Evolutionary conservation across 2,888 invertebrate genomes (phyloP), one percentile per base, ranked within the genome.

Genomic region (Epirrita christyi): DNA sequence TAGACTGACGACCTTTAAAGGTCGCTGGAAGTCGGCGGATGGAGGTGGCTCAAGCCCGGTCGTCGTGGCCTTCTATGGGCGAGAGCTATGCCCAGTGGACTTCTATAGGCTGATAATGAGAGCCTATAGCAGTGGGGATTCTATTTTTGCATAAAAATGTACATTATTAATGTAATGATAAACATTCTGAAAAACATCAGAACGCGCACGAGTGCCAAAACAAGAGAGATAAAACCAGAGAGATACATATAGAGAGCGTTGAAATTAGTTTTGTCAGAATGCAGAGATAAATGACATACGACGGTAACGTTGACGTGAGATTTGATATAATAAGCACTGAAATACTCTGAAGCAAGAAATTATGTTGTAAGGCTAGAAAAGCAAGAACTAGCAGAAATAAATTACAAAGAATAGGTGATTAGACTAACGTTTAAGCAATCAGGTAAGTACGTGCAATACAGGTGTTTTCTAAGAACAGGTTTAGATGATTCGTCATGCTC

Each of bases 211-310:
- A 68, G 68, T 79, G 80, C 79, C 78, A 78, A 80, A 73, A 72
- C 74, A 64, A 68, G 71, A 71, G 64, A 21, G 21, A 21, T 63
- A 67, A 61, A 63, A 63, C 61, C 61, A 61, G 63, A 63, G 60
- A 69, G 72, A 2, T 21, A 57, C 66, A 67, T 66, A 68, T 59
- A 59, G 49, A 45, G 63, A 71, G 74, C 76, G 75, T 75, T 75
- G 67, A 77, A 71, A 71, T 75, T 58, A 56, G 41, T 66, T 64
- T 73, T 79, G 73, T 61, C 69, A 76, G 72, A 79, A 79, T 74
- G 71, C 61, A 72, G 72, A 78, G 80, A 77, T 81, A 80, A 81
- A 77, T 70, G 82, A 78, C 78, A 74, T 69, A 67, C 61, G 51
- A 63, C 59, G 38, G 27, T 49, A 49, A 11, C 36, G 27, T 43